Evolutionary conservation across 2,797 vertebrate species (phyloP).

Genomic region (Thripadectes ignobilis): DNA sequence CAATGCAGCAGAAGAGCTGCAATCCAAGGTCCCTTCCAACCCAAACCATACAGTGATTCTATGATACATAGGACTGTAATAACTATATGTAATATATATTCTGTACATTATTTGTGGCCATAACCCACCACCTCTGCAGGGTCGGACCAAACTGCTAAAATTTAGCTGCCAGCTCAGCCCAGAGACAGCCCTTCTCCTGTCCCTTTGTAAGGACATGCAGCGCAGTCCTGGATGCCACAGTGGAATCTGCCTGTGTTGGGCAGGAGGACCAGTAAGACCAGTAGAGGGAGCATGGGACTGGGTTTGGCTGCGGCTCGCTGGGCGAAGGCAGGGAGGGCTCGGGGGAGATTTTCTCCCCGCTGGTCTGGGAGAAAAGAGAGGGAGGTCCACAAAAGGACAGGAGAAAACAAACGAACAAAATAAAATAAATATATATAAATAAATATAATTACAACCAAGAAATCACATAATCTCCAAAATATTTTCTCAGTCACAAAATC

Average conservation of each 20-base stretch:
- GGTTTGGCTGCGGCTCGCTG: not conserved
- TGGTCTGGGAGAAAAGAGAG: not conserved
- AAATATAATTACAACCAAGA: not conserved
- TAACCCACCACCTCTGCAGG: not conserved
- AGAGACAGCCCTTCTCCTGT: not conserved
- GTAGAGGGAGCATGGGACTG: conserved; percentile 18
- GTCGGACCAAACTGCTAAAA: not conserved
- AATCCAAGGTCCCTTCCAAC: not conserved
- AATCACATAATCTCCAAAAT: not conserved
- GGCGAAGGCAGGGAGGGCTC: not conserved
- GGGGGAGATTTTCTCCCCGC: fast-evolving
- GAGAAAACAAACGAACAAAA: not conserved
- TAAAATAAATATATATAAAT: no score
- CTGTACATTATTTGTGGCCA: not conserved
- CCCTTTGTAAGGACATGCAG: not conserved
- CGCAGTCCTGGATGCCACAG: fast-evolving
- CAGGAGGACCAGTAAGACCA: not conserved
- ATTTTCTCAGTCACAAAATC: not conserved
- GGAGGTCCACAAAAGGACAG: not conserved
- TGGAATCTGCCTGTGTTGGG: not conserved
- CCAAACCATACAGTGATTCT: not conserved
- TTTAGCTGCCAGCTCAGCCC: not conserved
- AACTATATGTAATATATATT: not conserved
- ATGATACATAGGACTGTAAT: not conserved
- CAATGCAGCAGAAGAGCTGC: not conserved